A percentile compares a stretch with the other conserved stretches of the same genome.
phyloP scores from a whole-genome alignment of 2,113 vertebrate species.

The Bettongia penicillata region DNA sequence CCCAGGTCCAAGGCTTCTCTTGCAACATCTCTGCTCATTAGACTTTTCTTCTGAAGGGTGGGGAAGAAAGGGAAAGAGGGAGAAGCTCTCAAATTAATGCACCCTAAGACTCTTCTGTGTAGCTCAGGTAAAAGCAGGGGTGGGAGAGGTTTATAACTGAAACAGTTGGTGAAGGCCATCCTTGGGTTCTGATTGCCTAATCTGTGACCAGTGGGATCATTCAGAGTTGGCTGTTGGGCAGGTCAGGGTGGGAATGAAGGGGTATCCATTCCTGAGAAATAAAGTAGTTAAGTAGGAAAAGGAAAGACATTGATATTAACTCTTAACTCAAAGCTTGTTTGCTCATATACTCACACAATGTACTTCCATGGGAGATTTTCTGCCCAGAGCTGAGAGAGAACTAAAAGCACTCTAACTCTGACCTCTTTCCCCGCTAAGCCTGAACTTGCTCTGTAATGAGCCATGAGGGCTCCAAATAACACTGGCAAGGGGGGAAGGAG shows the following conservation, averaged over 20 bases:
- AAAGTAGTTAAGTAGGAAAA: neutral
- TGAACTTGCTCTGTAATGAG: conserved; percentile 26
- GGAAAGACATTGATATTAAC: neutral
- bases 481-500: neutral
- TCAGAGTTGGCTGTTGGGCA: conserved; percentile 8
- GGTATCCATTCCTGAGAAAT: neutral
- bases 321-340: conserved; percentile 16
- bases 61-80: neutral
- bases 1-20: neutral
- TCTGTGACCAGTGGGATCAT: neutral
- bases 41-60: neutral
- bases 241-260: neutral
- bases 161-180: neutral
- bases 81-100: too few species aligned
- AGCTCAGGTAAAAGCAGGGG: neutral
- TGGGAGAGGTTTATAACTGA: neutral
- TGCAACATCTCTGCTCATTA: neutral
- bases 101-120: neutral
- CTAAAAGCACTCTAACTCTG: neutral
- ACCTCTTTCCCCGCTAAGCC: neutral
- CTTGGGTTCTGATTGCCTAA: neutral
- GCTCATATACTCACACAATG: neutral
- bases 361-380: conserved; percentile 30
- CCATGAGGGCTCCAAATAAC: neutral
- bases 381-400: conserved; percentile 1